phyloP scores from a whole-genome alignment of 2,797 vertebrate genomes.

The Sebastes jordani region DNA sequence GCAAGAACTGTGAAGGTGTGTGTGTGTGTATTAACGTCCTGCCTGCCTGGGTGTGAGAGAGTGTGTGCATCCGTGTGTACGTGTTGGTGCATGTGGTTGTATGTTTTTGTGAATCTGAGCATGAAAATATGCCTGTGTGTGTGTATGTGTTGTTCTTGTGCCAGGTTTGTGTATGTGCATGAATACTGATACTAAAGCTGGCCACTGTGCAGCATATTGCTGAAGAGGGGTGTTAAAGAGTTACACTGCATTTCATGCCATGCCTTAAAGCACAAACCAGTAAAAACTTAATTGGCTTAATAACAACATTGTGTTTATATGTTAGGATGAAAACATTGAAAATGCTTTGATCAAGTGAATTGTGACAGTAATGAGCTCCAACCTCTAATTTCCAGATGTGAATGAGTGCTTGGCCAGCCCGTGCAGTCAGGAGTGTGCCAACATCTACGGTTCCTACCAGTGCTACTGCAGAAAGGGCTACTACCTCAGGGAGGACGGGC shows the following conservation, averaged over 20 bases:
- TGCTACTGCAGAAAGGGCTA: slow-evolving; percentile 96
- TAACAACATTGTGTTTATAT: slow-evolving; percentile 55
- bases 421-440: slow-evolving; percentile 97
- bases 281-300: slow-evolving; percentile 58
- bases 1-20: slow-evolving; percentile 85
- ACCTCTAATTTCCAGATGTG: slow-evolving; percentile 84
- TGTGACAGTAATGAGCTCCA: slow-evolving; percentile 56
- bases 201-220: slow-evolving; percentile 5
- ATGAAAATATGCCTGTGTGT: slow-evolving; percentile 44
- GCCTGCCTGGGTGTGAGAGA: slow-evolving; percentile 28
- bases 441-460: slow-evolving; percentile 97
- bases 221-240: not conserved
- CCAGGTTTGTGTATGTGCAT: not conserved
- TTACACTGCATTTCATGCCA: slow-evolving; percentile 10
- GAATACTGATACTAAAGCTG: slow-evolving; percentile 17
- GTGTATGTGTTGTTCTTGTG: not conserved
- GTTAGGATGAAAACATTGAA: slow-evolving; percentile 37
- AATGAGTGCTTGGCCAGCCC: slow-evolving; percentile 92
- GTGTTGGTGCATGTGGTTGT: slow-evolving; percentile 42
- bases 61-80: slow-evolving; percentile 37
- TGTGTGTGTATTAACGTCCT: slow-evolving; percentile 37
- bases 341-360: slow-evolving; percentile 47
- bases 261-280: slow-evolving; percentile 37
- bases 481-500: slow-evolving; percentile 91
- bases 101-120: slow-evolving; percentile 41